phyloP scores from a whole-genome alignment of 2,113 vertebrate genomes.

The Campylomormyrus numenius region DNA sequence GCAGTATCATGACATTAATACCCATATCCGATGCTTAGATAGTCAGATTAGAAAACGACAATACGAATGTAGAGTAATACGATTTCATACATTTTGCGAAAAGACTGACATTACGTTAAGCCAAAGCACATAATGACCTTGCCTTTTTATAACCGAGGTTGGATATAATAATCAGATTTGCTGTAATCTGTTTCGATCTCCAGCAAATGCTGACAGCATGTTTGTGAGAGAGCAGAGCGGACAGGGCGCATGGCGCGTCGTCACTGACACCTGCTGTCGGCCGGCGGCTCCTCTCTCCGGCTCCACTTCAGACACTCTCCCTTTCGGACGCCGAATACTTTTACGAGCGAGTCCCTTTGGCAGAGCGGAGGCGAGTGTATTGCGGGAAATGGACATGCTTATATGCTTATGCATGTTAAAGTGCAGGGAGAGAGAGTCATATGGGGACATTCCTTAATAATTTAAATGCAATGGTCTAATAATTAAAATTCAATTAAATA shows the following conservation, averaged over 20 bases:
- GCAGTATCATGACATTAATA: conserved; percentile 51
- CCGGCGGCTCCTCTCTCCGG: neutral
- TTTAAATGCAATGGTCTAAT: neutral
- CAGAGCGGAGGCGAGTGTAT: neutral
- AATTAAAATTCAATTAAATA: neutral
- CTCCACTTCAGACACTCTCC: no score
- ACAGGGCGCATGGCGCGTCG: conserved; percentile 44
- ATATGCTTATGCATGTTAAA: neutral
- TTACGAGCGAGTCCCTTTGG: neutral
- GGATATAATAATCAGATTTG: conserved; percentile 65
- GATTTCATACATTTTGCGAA: conserved; percentile 50
- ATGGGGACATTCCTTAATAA: neutral
- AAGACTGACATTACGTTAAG: conserved; percentile 53
- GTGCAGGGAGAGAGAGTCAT: neutral
- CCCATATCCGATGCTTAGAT: conserved; percentile 39
- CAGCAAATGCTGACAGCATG: conserved; percentile 66
- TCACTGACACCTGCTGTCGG: conserved; percentile 57
- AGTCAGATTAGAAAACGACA: conserved; percentile 52
- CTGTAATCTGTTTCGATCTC: conserved; percentile 66
- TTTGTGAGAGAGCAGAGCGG: conserved; percentile 45
- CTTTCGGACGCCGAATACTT: neutral
- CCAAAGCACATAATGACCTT: conserved; percentile 68
- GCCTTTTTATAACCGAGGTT: conserved; percentile 62
- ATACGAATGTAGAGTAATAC: conserved; percentile 51
- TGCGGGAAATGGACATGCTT: neutral